A percentile compares a stretch with the other conserved stretches of the same genome.
Evolutionary conservation across 2,888 invertebrate species (phyloP).

Genomic region (Cerastoderma edule): DNA sequence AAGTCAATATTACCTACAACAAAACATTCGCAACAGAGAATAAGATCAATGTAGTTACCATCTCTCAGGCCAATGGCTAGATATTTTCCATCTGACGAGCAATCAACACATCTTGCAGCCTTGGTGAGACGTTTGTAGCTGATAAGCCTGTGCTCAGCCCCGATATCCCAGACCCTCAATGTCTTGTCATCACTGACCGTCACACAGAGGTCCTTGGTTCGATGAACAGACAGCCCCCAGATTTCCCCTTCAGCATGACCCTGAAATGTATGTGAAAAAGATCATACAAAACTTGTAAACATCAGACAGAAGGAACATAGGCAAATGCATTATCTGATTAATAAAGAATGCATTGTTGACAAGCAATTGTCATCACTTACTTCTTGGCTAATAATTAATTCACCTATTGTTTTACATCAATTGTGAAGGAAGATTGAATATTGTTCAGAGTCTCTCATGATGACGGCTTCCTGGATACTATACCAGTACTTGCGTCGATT

Average conservation of each 20-base stretch:
- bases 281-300: too few relatives aligned
- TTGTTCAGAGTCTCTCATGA: too few relatives aligned
- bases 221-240: constrained; percentile 84
- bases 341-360: too few relatives aligned
- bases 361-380: too few relatives aligned
- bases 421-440: too few relatives aligned
- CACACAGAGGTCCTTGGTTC: constrained; percentile 79
- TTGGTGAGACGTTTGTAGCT: constrained; percentile 80
- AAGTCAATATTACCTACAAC: too few relatives aligned
- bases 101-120: constrained; percentile 82
- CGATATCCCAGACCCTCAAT: constrained; percentile 83
- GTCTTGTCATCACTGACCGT: constrained; percentile 84
- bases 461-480: too few relatives aligned
- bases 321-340: too few relatives aligned
- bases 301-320: too few relatives aligned
- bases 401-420: too few relatives aligned
- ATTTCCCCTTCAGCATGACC: constrained; percentile 84
- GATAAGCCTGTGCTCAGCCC: constrained; percentile 75
- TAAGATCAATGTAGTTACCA: constrained; percentile 73
- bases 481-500: too few relatives aligned
- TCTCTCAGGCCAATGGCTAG: constrained; percentile 84
- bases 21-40: neutral
- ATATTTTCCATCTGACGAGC: constrained; percentile 83
- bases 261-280: constrained; percentile 76
- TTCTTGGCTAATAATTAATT: too few relatives aligned